A percentile compares a stretch with the other conserved stretches of the same genome.
Conservation (phyloP, 2,888 invertebrate species). For the Coremacera marginata region DNA sequence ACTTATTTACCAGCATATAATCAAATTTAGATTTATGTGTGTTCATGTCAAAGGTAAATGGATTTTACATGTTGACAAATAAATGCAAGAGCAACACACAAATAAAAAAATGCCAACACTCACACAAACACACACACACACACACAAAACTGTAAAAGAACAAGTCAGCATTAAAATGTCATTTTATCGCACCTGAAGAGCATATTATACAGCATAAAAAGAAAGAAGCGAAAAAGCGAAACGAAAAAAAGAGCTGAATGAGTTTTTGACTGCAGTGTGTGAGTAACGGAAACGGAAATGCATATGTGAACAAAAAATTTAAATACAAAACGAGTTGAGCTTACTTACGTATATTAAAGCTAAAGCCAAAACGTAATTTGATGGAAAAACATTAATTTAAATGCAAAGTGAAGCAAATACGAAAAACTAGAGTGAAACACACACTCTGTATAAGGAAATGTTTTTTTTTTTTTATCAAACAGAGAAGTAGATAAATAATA, state of each 20-base stretch:
- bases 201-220: not conserved
- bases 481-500: no score
- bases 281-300: no score
- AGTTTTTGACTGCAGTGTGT: no score
- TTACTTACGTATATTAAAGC: not conserved
- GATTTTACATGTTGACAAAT: slow-evolving; percentile 49
- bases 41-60: slow-evolving; percentile 53
- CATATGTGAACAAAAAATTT: no score
- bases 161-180: slow-evolving; percentile 10
- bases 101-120: not conserved
- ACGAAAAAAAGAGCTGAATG: not conserved
- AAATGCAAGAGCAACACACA: not conserved
- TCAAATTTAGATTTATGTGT: slow-evolving; percentile 53
- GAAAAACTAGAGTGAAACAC: not conserved
- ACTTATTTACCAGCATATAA: slow-evolving; percentile 4
- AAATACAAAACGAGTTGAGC: no score
- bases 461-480: not conserved
- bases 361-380: not conserved
- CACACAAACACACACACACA: not conserved
- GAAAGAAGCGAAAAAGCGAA: not conserved
- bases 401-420: slow-evolving; percentile 1
- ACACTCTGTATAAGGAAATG: no score
- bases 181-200: not conserved
- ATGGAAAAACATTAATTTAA: slow-evolving; percentile 23
- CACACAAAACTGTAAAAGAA: not conserved